Conservation (phyloP, 2,888 invertebrate species). For the Sericinus montela region DNA sequence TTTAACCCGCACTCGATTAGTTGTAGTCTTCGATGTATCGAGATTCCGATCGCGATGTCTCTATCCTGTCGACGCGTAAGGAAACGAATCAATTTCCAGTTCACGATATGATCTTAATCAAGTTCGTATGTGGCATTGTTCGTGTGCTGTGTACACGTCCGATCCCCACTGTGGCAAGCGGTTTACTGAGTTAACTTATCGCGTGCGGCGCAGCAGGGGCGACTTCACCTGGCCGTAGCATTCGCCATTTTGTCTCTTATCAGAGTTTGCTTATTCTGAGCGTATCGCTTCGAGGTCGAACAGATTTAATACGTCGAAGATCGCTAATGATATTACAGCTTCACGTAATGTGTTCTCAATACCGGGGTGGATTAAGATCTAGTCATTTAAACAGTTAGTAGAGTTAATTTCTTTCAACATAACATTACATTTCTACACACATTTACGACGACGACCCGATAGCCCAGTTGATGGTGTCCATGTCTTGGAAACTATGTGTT, state of each 20-base stretch:
- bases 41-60: constrained; percentile 27
- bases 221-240: constrained; percentile 20
- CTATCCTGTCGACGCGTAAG: constrained; percentile 27
- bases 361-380: no score
- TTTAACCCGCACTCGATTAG: not conserved
- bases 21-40: constrained; percentile 28
- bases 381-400: no score
- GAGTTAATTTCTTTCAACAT: no score
- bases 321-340: constrained; percentile 6
- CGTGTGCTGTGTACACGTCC: not conserved
- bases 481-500: no score
- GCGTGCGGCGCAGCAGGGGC: constrained; percentile 18
- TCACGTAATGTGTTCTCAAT: no score
- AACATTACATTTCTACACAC: no score
- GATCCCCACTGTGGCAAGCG: constrained; percentile 2
- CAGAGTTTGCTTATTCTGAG: constrained; percentile 25
- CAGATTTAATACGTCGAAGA: constrained; percentile 6
- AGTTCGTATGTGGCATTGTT: not conserved
- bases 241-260: constrained; percentile 29
- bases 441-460: no score
- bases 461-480: no score
- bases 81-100: constrained; percentile 10
- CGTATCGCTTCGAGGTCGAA: constrained; percentile 5
- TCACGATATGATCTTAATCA: constrained; percentile 5
- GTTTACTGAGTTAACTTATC: constrained; percentile 14